A percentile compares a stretch with the other conserved stretches of the same genome.
These are phyloP conservation scores for Sminthopsis crassicaudata DNA, from an alignment of 2,113 vertebrate genomes.

Conservation along the genomic window DNA sequence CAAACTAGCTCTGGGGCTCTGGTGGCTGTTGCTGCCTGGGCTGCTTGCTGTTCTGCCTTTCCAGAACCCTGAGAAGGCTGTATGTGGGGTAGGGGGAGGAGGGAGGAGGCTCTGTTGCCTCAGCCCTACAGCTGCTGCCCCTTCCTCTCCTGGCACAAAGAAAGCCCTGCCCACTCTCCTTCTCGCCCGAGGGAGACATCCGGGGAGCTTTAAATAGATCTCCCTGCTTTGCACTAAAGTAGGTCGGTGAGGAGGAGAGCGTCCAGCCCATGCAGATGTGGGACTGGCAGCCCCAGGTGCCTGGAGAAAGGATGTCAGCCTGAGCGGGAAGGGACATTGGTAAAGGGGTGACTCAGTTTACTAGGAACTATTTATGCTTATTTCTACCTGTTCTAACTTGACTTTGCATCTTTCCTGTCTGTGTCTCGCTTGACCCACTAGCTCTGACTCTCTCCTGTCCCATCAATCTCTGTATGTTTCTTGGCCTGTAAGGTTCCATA, in stretches of 20 bases:
- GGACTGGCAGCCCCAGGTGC: background rate
- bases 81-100: background rate
- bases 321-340: background rate
- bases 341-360: background rate
- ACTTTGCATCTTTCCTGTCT: background rate
- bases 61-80: background rate
- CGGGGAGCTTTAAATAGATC: background rate
- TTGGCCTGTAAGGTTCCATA: background rate
- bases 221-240: background rate
- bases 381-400: background rate
- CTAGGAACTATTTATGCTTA: background rate
- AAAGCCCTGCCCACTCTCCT: background rate
- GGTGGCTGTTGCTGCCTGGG: background rate
- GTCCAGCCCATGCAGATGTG: background rate
- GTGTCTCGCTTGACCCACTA: background rate
- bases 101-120: background rate
- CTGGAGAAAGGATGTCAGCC: background rate
- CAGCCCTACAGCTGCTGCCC: background rate
- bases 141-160: background rate
- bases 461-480: background rate
- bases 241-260: background rate
- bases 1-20: background rate
- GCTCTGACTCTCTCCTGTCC: background rate
- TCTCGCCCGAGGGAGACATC: background rate
- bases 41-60: background rate